Evolutionary conservation across 2,888 invertebrate species (phyloP), one percentile per base, ranked within the genome.

Genomic region (Lamellibrachia columna): DNA sequence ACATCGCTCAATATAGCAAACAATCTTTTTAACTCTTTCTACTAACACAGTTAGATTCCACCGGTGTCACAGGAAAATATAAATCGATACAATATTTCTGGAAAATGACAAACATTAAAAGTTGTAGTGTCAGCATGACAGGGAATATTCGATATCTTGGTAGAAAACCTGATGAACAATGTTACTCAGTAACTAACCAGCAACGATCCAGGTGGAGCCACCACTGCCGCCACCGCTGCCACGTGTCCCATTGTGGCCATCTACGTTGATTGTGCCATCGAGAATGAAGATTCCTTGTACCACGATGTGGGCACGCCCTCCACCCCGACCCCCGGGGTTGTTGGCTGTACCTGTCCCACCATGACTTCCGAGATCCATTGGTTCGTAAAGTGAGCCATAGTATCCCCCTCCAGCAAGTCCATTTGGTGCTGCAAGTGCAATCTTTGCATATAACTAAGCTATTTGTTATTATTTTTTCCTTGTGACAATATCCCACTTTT

Each of bases 331-430:
- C 52, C 94, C 95, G 8, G 91, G n/a, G 1, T 60, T 15, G 28
- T 94, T 95, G 22, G 75, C 53, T 22, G 28, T 60, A 90, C 55
- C 28, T 3, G 28, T 15, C 55, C 94, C 92, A 9, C 95, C 95
- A 58, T 93, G 93, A 92, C 94, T 94, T 52, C 95, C 95, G 22
- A 94, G 55, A 3, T 93, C 92, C 9, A 3, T 58, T 22, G 95
- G 95, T n/a, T 93, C 93, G 92, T 95, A 95, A 52, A 95, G 92
- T 0, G 95, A 95, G 0, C 95, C 95, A 92, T 95, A 95, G 0
- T 95, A 94, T 58, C 15, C 53, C 2, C 95, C 94, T 75, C 75
- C 75, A 11, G 75, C 75, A 75, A 75, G 75, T 75, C 75, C 75
- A 22, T 4, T 75, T 6, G 75, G 75, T 6, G 15, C 75, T 75